Base-by-base conservation (phyloP, 2,797 vertebrate species). In the Dipus sagitta region DNA sequence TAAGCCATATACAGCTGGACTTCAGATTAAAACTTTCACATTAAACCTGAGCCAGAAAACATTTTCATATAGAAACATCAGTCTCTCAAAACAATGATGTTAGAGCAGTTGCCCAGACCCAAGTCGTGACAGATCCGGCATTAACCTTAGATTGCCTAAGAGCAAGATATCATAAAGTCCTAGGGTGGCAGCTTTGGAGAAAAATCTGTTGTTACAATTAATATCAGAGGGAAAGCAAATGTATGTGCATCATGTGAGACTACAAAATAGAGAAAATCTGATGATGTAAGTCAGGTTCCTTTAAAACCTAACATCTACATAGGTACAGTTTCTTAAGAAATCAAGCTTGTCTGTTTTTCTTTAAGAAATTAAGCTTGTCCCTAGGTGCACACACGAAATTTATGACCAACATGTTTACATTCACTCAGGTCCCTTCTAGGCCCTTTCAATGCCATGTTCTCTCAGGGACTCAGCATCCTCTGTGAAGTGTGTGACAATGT, bases 321-420 rank as follows among this genome's bases (percentile, higher is more conserved):
- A 91, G 60, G 28, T 52, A 30, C 28, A 62, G 30, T 86, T 92
- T 85, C 78, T 95, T 76, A 77, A 86, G 80, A 94, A 94, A 92
- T 3, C 38, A 38, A 38, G 6, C 38, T 38, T 38, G 38, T 38
- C 38, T 38, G 4, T 47, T 47, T 47, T 47, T 47, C 7, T 47
- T 47, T 47, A 47, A 47, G 38, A 38, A 6, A 38, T 47, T 28
- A 12, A 88, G 81, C 34, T 82, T 91, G 32, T 82, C 72, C 28
- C 67, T 90, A 42, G 34, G 23, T 92, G 75, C 30, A 54, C 10
- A 93, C 28, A 85, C 30, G 52, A 58, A n/a, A 77, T n/a, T 38
- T 38, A 32, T 64, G 60, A 95, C 28, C 34, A 23, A 58, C 15
- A 71, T 54, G 30, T 9, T 65, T 85, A 64, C 30, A 23, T 54